These are phyloP conservation scores for Homarus gammarus DNA, from an alignment of 2,888 invertebrate genomes.

Conservation along the genomic window DNA sequence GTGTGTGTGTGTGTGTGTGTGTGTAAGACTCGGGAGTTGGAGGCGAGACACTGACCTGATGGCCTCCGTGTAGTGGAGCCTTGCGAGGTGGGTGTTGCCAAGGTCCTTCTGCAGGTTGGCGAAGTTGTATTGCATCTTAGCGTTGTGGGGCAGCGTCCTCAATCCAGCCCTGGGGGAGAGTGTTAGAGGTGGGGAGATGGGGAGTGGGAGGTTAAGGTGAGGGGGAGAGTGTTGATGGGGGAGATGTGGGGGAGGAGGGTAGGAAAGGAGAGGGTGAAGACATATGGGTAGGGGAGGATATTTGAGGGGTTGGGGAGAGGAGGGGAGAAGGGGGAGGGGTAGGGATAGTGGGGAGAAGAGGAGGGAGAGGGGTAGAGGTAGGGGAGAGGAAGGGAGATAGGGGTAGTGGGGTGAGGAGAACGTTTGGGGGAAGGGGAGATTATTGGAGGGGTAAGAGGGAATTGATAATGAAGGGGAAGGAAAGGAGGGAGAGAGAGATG, in stretches of 20 bases:
- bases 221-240: background rate
- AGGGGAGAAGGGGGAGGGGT: no score
- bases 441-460: no score
- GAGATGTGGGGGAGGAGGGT: background rate
- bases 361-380: no score
- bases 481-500: no score
- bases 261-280: background rate
- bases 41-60: constrained; percentile 88
- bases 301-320: background rate
- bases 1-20: no score
- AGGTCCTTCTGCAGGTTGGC: constrained; percentile 91
- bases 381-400: no score
- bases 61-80: constrained; percentile 88
- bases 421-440: no score
- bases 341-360: no score
- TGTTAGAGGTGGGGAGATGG: background rate
- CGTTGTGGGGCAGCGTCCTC: constrained; percentile 89
- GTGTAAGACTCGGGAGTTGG: no score
- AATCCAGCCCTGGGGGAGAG: constrained; percentile 82
- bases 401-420: no score
- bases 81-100: constrained; percentile 86
- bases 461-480: no score
- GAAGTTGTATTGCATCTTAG: constrained; percentile 94
- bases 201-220: background rate
- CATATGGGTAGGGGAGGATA: background rate